A percentile compares a stretch with the other conserved stretches of the same genome.
These are phyloP conservation scores for Dreissena rostriformis DNA, from an alignment of 1,140 invertebrate genomes.

Conservation along the genomic window DNA sequence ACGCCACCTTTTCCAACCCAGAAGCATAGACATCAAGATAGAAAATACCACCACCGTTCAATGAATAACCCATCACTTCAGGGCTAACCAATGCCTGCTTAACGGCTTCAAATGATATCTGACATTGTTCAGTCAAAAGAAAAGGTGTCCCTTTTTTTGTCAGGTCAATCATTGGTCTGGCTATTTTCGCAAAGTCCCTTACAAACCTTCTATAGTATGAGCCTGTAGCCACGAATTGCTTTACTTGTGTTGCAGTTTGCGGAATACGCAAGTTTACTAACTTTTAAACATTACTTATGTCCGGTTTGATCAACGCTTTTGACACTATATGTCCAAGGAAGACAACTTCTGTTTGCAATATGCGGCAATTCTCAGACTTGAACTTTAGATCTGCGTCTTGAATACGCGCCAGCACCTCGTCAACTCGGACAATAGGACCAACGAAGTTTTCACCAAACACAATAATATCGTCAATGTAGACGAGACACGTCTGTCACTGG, in stretches of 20 bases:
- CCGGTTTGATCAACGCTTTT: conserved; percentile 18
- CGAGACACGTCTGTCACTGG: conserved; percentile 43
- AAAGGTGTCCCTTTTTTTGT: conserved; percentile 47
- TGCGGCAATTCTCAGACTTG: conserved; percentile 48
- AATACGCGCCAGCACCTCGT: conserved; percentile 40
- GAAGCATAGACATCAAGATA: conserved; percentile 73
- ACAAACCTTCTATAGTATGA: conserved; percentile 57
- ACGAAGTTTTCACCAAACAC: conserved; percentile 47
- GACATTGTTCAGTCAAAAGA: conserved; percentile 47
- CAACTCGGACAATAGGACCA: conserved; percentile 21
- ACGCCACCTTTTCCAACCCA: conserved; percentile 77
- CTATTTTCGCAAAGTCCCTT: conserved; percentile 49
- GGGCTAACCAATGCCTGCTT: conserved; percentile 44
- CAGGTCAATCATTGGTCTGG: conserved; percentile 52
- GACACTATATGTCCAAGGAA: conserved; percentile 60
- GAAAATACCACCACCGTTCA: no score
- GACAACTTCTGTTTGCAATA: conserved; percentile 58
- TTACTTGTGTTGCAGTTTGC: conserved; percentile 47
- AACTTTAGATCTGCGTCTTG: conserved; percentile 44
- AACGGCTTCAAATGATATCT: conserved; percentile 53
- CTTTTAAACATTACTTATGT: conserved; percentile 26
- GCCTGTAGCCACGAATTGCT: conserved; percentile 55
- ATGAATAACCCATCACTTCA: no score
- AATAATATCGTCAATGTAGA: conserved; percentile 63
- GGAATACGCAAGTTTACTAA: conserved; percentile 51